A percentile compares a stretch with the other conserved stretches of the same genome.
These are phyloP conservation scores for Blastomussa wellsi DNA, from an alignment of 92 coral and sea anemone species.

Conservation along the genomic window DNA sequence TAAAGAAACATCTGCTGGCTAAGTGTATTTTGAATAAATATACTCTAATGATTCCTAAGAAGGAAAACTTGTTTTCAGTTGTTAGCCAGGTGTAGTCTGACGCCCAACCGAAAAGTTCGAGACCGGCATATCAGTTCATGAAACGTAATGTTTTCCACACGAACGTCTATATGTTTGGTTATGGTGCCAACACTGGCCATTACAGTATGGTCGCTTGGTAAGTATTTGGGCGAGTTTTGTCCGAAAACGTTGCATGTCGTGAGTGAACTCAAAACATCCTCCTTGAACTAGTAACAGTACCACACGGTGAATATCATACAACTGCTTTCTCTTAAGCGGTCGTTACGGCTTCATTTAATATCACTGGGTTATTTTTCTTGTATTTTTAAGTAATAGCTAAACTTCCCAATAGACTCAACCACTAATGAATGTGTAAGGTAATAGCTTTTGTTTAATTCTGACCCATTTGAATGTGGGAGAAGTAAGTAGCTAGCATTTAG, in stretches of 20 bases:
- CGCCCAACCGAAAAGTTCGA: background rate
- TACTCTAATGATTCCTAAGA: background rate
- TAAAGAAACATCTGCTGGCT: background rate
- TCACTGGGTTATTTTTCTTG: background rate
- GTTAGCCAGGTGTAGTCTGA: background rate
- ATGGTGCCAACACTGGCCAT: background rate
- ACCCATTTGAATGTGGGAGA: too few relatives aligned
- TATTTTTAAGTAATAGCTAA: background rate
- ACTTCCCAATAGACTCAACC: background rate
- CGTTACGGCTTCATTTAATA: background rate
- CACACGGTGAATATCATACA: background rate
- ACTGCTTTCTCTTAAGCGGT: background rate
- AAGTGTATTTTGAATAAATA: background rate
- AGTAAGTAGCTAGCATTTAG: too few relatives aligned
- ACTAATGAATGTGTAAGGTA: background rate
- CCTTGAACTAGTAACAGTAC: background rate
- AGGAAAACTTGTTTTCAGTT: background rate
- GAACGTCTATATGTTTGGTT: background rate
- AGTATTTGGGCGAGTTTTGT: background rate
- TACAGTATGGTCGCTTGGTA: conserved; percentile 20
- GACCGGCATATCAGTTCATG: background rate
- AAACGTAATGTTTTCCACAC: background rate
- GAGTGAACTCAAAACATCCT: conserved; percentile 7
- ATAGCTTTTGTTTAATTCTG: background rate
- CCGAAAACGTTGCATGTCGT: background rate